phyloP scores from a whole-genome alignment of 2,888 invertebrate species.

The Diarsia dahlii region DNA sequence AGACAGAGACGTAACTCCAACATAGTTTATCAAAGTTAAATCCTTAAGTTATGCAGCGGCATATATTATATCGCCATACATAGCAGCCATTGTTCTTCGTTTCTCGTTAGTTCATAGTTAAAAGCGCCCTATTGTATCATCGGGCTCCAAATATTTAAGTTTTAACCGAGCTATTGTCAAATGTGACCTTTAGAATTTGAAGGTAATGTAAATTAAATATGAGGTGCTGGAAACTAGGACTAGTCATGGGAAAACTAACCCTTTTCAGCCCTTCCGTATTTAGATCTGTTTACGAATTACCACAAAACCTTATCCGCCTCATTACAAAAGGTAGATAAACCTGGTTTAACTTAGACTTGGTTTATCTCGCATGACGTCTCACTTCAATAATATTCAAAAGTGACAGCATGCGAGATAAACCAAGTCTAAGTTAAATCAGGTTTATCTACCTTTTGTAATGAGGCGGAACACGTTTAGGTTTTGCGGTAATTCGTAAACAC shows the following conservation, averaged over 20 bases:
- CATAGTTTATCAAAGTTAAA: conserved; percentile 28
- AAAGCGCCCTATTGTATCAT: conserved; percentile 50
- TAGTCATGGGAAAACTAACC: not conserved
- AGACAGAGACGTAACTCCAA: conserved; percentile 7
- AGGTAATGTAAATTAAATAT: conserved; percentile 14
- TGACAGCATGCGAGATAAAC: no score
- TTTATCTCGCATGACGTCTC: no score
- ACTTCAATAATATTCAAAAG: no score
- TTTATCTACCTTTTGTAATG: no score
- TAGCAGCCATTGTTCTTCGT: conserved; percentile 43
- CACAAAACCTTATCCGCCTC: no score
- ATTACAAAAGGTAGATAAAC: no score
- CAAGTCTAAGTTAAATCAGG: no score
- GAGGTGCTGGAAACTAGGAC: not conserved
- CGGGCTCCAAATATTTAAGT: conserved; percentile 55
- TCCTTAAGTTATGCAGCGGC: conserved; percentile 7
- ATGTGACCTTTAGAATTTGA: conserved; percentile 46
- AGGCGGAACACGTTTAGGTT: no score
- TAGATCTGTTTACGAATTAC: not conserved
- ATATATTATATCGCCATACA: conserved; percentile 17
- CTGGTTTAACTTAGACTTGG: no score
- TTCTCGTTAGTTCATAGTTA: conserved; percentile 50
- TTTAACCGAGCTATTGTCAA: conserved; percentile 55
- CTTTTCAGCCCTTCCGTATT: not conserved
- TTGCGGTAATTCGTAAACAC: no score